Percentiles rank a stretch among this genome's conserved stretches.
Evolutionary conservation across 2,113 vertebrate genomes (phyloP).

Genomic region (Poeciliopsis retropinna): DNA sequence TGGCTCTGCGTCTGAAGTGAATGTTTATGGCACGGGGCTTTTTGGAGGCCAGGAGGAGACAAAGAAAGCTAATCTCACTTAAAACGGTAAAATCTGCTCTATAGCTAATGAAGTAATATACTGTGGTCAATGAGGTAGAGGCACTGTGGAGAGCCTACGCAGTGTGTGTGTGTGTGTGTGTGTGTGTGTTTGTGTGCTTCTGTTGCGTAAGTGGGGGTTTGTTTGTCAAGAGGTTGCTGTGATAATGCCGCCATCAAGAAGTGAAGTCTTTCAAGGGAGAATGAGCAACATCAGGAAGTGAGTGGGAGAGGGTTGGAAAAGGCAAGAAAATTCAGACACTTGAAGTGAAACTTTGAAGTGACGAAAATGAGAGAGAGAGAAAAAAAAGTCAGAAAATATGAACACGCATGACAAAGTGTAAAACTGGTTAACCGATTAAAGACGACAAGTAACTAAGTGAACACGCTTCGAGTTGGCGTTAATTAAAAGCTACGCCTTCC

Average conservation of each 20-base stretch:
- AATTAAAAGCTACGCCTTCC: not conserved
- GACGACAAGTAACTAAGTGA: not conserved
- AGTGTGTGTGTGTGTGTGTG: slow-evolving; percentile 21
- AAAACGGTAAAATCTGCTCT: slow-evolving; percentile 70
- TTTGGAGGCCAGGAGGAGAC: slow-evolving; percentile 61
- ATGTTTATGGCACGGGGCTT: slow-evolving; percentile 59
- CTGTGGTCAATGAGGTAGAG: slow-evolving; percentile 67
- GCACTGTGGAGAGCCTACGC: slow-evolving; percentile 50
- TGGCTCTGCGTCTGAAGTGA: slow-evolving; percentile 54
- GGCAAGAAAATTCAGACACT: slow-evolving; percentile 4
- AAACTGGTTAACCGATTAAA: not conserved
- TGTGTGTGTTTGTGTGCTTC: slow-evolving; percentile 12
- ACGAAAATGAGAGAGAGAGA: not conserved
- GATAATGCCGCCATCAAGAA: slow-evolving; percentile 53
- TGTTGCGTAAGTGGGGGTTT: slow-evolving; percentile 48
- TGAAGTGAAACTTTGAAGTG: slow-evolving; percentile 9
- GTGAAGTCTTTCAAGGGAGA: slow-evolving; percentile 60
- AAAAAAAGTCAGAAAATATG: no score
- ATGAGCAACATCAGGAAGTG: slow-evolving; percentile 39
- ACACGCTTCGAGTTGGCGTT: not conserved
- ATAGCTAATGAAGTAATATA: slow-evolving; percentile 76
- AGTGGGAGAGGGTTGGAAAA: slow-evolving; percentile 6
- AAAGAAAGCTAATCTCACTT: slow-evolving; percentile 71
- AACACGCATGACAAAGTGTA: not conserved
- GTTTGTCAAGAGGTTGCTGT: slow-evolving; percentile 50